These are phyloP conservation scores for Trichacis sp. DNA, from an alignment of 2,888 invertebrate species.

Conservation along the genomic window DNA sequence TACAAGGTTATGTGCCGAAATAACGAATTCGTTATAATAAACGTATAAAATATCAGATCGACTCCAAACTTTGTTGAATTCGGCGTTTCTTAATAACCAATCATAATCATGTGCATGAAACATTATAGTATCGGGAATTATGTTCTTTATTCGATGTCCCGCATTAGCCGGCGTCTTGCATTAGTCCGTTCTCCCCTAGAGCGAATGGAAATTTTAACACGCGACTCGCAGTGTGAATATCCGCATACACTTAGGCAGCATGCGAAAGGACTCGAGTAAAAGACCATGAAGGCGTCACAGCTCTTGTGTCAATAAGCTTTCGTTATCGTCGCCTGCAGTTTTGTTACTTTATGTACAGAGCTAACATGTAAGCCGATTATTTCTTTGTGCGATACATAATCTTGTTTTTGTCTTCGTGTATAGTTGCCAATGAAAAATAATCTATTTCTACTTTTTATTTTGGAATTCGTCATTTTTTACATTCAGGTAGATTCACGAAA, in stretches of 20 bases:
- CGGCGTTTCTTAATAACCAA: too few species aligned
- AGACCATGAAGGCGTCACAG: slow-evolving; percentile 33
- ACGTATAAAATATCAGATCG: too few species aligned
- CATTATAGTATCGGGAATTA: too few species aligned
- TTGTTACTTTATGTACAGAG: slow-evolving; percentile 40
- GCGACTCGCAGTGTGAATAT: not conserved
- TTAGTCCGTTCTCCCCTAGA: not conserved
- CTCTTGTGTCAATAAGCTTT: slow-evolving; percentile 46
- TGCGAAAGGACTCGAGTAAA: slow-evolving; percentile 28
- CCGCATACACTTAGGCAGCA: not conserved
- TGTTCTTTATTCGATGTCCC: too few species aligned
- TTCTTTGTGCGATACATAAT: slow-evolving; percentile 41
- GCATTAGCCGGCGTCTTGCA: too few species aligned
- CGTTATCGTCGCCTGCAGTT: slow-evolving; percentile 48
- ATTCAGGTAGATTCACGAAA: slow-evolving; percentile 39
- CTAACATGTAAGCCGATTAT: slow-evolving; percentile 45
- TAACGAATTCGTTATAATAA: too few species aligned
- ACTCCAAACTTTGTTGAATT: too few species aligned
- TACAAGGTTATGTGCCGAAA: too few species aligned
- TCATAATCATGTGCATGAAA: too few species aligned
- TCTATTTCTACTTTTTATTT: slow-evolving; percentile 39
- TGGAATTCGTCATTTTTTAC: slow-evolving; percentile 46
- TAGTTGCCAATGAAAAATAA: slow-evolving; percentile 42
- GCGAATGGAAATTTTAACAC: not conserved
- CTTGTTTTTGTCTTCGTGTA: slow-evolving; percentile 35